A percentile compares a stretch with the other conserved stretches of the same genome.
These are phyloP conservation scores for Nematolebias whitei DNA, from an alignment of 2,113 vertebrate species.

Conservation along the genomic window DNA sequence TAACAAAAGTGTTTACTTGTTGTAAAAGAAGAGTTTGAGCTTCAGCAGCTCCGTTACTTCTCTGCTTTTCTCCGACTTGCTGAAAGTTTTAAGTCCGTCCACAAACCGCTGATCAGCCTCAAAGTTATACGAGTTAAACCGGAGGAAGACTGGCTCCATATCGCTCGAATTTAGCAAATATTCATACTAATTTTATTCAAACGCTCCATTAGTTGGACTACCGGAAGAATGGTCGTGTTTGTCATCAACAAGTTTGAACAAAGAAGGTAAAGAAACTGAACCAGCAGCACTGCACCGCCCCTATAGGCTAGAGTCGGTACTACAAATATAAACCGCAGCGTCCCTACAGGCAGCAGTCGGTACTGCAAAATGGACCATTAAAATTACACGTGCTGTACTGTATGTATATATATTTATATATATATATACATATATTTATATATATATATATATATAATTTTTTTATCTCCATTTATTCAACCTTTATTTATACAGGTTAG, in stretches of 20 bases:
- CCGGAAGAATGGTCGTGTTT: not conserved
- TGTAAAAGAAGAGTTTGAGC: conserved; percentile 76
- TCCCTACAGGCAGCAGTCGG: not conserved
- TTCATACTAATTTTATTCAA: not conserved
- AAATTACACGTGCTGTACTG: too few species aligned
- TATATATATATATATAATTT: too few species aligned
- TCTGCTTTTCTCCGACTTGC: not conserved
- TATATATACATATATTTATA: too few species aligned
- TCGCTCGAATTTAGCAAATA: too few species aligned
- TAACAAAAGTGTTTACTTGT: conserved; percentile 27
- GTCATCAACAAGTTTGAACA: conserved; percentile 16
- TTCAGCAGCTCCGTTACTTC: conserved; percentile 41
- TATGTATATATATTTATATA: too few species aligned
- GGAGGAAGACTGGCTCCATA: conserved; percentile 66
- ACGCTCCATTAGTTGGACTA: not conserved
- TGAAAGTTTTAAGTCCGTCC: conserved; percentile 53
- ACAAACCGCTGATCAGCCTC: conserved; percentile 60
- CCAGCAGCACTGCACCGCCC: not conserved
- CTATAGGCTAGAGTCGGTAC: not conserved
- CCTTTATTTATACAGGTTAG: too few species aligned
- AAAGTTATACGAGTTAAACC: conserved; percentile 74
- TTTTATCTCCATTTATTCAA: too few species aligned
- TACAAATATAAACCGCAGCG: rapidly evolving
- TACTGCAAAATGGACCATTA: too few species aligned
- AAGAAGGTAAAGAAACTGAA: conserved; percentile 7